A percentile compares a stretch with the other conserved stretches of the same genome.
Conservation (phyloP, 2,888 invertebrate species). For the Yponomeuta evonymella region DNA sequence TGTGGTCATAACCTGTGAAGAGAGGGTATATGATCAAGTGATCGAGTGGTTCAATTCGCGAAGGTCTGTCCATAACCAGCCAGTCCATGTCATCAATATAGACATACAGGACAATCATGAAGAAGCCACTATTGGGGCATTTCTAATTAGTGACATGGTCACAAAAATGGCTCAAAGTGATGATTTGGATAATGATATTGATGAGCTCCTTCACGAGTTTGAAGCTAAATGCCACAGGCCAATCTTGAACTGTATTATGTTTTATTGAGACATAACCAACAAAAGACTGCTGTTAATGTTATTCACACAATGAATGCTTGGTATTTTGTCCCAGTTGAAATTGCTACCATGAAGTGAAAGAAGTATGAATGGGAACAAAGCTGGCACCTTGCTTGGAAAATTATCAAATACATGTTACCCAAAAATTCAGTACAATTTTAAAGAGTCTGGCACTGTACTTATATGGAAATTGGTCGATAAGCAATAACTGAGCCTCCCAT, state of each 20-base stretch:
- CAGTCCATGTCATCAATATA: conserved; percentile 97
- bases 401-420: no score
- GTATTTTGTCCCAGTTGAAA: no score
- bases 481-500: no score
- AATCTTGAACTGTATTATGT: conserved; percentile 94
- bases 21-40: conserved; percentile 98
- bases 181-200: conserved; percentile 98
- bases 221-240: conserved; percentile 91
- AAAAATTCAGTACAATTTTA: no score
- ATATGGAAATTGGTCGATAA: no score
- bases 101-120: conserved; percentile 99
- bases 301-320: no score
- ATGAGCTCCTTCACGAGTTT: conserved; percentile 95
- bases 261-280: conserved; percentile 80
- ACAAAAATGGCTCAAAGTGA: conserved; percentile 91
- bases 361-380: no score
- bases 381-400: no score
- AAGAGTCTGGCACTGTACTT: no score
- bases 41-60: conserved; percentile 93
- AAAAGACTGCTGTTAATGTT: not conserved
- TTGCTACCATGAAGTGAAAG: no score
- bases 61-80: conserved; percentile 86
- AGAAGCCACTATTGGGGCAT: conserved; percentile 98
- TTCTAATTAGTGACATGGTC: conserved; percentile 97
- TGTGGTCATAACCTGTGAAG: conserved; percentile 97